phyloP scores from a whole-genome alignment of 1,140 invertebrate genomes.

The Nephila pilipes region DNA sequence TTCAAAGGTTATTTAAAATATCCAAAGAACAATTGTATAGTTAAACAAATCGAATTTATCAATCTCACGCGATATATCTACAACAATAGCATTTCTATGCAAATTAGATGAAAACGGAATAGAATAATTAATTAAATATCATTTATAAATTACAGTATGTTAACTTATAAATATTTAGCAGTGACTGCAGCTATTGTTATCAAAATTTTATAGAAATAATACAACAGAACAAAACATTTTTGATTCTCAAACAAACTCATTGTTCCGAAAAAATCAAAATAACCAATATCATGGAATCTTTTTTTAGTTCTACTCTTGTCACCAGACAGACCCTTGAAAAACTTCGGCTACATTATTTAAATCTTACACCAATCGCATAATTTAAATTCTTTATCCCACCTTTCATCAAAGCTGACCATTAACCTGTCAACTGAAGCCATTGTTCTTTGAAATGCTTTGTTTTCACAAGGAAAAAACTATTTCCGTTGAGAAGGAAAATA shows the following conservation, averaged over 20 bases:
- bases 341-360: constrained; percentile 5
- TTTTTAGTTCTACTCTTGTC: background rate
- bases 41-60: background rate
- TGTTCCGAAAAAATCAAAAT: background rate
- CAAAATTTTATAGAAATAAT: background rate
- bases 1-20: too few species aligned
- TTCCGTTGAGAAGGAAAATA: background rate
- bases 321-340: constrained; percentile 5
- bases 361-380: constrained; percentile 6
- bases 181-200: background rate
- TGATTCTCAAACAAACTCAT: background rate
- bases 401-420: constrained; percentile 6
- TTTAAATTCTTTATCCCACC: constrained; percentile 20
- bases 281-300: background rate
- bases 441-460: constrained; percentile 35
- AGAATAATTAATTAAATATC: background rate
- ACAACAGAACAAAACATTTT: background rate
- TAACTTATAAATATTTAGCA: background rate
- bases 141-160: background rate
- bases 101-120: background rate
- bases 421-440: background rate
- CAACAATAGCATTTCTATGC: background rate
- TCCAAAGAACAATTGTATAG: too few species aligned
- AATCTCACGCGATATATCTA: background rate
- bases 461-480: background rate